A percentile compares a stretch with the other conserved stretches of the same genome.
These are phyloP conservation scores for Solen grandis DNA, from an alignment of 1,140 invertebrate genomes.

Conservation along the genomic window DNA sequence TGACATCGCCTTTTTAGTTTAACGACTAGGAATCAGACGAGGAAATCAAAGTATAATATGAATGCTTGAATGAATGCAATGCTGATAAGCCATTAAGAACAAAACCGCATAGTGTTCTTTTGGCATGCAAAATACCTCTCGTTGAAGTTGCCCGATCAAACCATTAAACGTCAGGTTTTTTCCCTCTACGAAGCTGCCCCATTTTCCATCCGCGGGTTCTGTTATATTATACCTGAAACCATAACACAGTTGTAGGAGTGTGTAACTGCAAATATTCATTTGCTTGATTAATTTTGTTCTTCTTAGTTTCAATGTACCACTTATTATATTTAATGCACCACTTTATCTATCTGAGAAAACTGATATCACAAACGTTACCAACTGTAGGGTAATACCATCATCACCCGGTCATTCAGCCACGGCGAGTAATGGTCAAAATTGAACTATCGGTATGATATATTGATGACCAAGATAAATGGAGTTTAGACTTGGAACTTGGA, in stretches of 20 bases:
- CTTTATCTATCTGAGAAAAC: neutral
- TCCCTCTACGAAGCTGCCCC: neutral
- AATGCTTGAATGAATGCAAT: neutral
- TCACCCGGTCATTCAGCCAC: neutral
- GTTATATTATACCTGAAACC: neutral
- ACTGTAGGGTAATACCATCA: neutral
- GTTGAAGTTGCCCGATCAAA: constrained; percentile 3
- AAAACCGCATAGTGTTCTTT: neutral
- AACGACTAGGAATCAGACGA: too few relatives aligned
- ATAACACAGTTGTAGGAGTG: neutral
- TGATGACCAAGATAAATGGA: neutral
- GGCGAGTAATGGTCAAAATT: neutral
- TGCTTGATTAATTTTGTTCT: neutral
- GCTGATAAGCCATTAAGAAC: neutral
- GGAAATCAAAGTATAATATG: too few relatives aligned
- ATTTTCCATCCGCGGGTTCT: constrained; percentile 4
- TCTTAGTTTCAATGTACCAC: neutral
- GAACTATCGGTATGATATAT: neutral
- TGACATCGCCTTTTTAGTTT: neutral
- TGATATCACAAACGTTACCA: neutral
- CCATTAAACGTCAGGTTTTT: neutral
- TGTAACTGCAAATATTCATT: neutral
- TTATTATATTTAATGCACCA: too few relatives aligned
- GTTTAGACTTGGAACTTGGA: too few relatives aligned
- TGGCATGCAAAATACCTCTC: neutral